Base-by-base conservation (phyloP, 2,888 invertebrate genomes). In the Drosophila melanosoma region DNA sequence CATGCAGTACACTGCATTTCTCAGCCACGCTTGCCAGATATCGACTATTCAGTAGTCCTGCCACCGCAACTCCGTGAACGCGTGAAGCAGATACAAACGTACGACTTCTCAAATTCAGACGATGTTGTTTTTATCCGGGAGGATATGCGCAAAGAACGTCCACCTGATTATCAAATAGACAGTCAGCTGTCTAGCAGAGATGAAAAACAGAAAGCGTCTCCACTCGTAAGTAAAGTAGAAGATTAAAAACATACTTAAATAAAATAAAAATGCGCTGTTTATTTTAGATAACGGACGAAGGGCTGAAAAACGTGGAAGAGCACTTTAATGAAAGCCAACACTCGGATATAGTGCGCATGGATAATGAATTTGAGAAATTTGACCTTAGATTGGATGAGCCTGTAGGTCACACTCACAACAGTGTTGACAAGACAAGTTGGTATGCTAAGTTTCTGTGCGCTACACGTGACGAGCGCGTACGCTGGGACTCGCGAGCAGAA, bases 401-500 rank as follows among this genome's bases (percentile, higher is more conserved):
- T 3, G 74, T 87, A 3, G 88, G 88, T 23, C 89, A 81, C 48
- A 83, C 85, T 26, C 75, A 72, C 3, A 76, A 75, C 35, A 59
- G 53, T 3, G 72, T 82, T 32, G 90, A 81, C 60, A 80, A 69
- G 17, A 75, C 81, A 2, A 92, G 91, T 66, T 93, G 93, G 93
- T 84, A 84, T 57, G 79, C 91, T 0, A 82, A 82, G 3, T 93
- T 90, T 51, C 65, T 91, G 0, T 90, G 90, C 38, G 82, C 85
- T 2, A 71, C 74, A 8, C 90, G 91, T 1, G 91, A 90, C 17
- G 91, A 92, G 23, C 90, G 93, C 2, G 80, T 93, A 0, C 85
- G 87, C 65, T 93, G 93, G 93, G 83, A 91, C 20, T 89, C 93
- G 0, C 67, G 75, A 0, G 69, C 87, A 1, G 93, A 92, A 78